A percentile compares a stretch with the other conserved stretches of the same genome.
phyloP scores from a whole-genome alignment of 2,797 vertebrate species.

The Eulemur albifrons region DNA sequence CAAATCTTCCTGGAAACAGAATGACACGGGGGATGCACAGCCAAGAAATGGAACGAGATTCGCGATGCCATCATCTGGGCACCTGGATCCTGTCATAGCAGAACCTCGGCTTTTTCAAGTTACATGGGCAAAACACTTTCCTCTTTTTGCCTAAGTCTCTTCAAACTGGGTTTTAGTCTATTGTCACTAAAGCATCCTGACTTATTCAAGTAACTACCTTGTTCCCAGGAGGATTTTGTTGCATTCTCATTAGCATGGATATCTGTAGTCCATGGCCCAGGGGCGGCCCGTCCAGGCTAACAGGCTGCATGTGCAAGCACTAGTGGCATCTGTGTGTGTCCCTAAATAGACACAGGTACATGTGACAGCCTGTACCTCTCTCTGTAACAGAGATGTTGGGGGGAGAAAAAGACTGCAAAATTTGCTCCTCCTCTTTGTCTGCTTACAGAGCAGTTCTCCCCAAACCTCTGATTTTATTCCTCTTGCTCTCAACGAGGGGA shows the following conservation, averaged over 20 bases:
- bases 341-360: background rate
- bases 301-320: accelerated
- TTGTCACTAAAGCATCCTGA: background rate
- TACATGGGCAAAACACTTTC: background rate
- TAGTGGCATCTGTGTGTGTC: background rate
- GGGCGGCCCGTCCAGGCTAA: background rate
- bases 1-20: background rate
- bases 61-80: background rate
- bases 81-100: background rate
- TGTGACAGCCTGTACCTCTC: too few species aligned
- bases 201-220: background rate
- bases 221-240: background rate
- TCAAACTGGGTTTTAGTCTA: background rate
- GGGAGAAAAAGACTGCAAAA: background rate
- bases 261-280: background rate
- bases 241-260: background rate
- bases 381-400: background rate
- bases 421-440: background rate
- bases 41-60: background rate
- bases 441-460: background rate
- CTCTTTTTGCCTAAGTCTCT: background rate
- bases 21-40: background rate
- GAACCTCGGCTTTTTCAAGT: background rate
- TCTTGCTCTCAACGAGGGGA: background rate
- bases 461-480: background rate